Evolutionary conservation across 2,888 invertebrate genomes (phyloP), one percentile per base, ranked within the genome.

Genomic region (Oxytorus armatus): DNA sequence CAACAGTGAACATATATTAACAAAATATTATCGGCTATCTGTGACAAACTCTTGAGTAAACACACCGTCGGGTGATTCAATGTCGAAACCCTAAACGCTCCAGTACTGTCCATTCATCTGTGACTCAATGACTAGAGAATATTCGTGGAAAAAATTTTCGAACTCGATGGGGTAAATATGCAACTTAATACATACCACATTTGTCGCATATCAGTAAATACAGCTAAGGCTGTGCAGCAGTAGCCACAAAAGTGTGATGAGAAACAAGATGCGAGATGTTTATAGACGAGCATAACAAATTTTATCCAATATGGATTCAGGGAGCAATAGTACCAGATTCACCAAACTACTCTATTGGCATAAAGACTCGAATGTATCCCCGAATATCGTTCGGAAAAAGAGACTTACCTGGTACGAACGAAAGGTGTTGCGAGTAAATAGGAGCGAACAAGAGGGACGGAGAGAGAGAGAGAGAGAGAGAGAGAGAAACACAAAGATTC

Each of bases 1-100:
- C 83, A 61, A 77, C 72, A 70, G 78, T 81, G 83, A 81, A 82
- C 83, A 85, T 81, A 85, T 82, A 84, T 84, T 85, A 78, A 78
- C 82, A 83, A 84, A 79, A 82, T 73, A 74, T 61, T 73, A 76
- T 75, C 70, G 59, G 49, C 66, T 49, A 44, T 66, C 14, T 25
- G 49, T 51, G 11, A 2, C 70, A n/a, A 53, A 23, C 53, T 55
- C 55, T 65, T 59, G 25, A 14, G 55, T 47, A 29, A 33, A 36
- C 23, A 36, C 39, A 63, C 1, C 5, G 18, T 69, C 5, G 16
- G 16, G n/a, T 59, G 53, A 36, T 44, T 76, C 51, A 53, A 14
- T 59, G 59, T 61, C 57, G 44, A 44, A 14, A 14, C 2, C 47
- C 14, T 49, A 39, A 47, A 39, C 70, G 23, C 7, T 23, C 33